Evolutionary conservation across 2,797 vertebrate species (phyloP).

Genomic region (Atherinosoma microstoma): DNA sequence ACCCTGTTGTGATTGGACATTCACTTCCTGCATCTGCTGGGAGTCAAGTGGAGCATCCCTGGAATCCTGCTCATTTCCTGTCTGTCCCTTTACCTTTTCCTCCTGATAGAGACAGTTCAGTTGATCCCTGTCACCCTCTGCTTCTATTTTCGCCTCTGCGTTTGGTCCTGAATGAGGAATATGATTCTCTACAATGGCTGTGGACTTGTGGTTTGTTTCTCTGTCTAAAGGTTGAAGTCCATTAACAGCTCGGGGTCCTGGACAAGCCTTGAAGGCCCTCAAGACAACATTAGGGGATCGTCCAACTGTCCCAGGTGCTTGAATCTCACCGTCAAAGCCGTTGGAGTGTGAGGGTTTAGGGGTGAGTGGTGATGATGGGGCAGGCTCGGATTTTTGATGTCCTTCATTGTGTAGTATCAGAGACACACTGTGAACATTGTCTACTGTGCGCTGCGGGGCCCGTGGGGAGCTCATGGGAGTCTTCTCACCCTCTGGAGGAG

Average conservation of each 20-base stretch:
- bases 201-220: conserved; percentile 57
- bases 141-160: conserved; percentile 47
- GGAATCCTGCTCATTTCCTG: conserved; percentile 82
- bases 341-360: conserved; percentile 55
- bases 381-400: conserved; percentile 40
- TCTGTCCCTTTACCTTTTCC: conserved; percentile 65
- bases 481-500: conserved; percentile 84
- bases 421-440: conserved; percentile 71
- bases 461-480: conserved; percentile 73
- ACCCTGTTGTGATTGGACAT: conserved; percentile 72
- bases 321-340: conserved; percentile 40
- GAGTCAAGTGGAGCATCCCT: conserved; percentile 70
- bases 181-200: conserved; percentile 73
- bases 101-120: conserved; percentile 58
- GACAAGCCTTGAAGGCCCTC: conserved; percentile 73
- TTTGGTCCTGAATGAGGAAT: conserved; percentile 41
- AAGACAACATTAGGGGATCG: conserved; percentile 73
- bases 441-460: conserved; percentile 46
- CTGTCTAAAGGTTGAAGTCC: conserved; percentile 59
- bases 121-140: conserved; percentile 48
- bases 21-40: conserved; percentile 63
- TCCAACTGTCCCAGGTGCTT: conserved; percentile 40
- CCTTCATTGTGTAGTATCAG: conserved; percentile 71
- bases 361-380: conserved; percentile 51
- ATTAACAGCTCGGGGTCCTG: conserved; percentile 66